Conservation (phyloP, 2,113 vertebrate species). For the Lethenteron camtschaticum region DNA sequence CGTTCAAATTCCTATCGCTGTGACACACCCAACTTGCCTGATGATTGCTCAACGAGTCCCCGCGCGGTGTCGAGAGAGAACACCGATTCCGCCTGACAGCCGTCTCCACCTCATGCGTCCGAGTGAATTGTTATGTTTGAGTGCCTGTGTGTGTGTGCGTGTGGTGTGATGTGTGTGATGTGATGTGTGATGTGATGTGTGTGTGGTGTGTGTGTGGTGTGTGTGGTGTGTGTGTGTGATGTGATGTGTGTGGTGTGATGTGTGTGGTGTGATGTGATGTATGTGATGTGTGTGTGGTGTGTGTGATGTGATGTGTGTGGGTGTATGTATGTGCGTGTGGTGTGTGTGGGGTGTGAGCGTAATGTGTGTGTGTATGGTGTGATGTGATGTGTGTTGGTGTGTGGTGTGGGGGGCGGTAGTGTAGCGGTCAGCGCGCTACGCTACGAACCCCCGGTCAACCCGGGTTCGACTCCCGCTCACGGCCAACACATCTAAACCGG, state of each 20-base stretch:
- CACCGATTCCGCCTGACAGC: neutral
- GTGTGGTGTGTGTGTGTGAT: too few relatives aligned
- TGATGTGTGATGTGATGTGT: conserved; percentile 6
- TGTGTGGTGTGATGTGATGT: conserved; percentile 1
- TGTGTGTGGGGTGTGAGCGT: neutral
- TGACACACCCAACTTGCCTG: too few relatives aligned
- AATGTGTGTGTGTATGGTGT: too few relatives aligned
- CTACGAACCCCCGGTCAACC: neutral
- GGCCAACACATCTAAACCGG: too few relatives aligned
- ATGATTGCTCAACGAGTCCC: neutral
- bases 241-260: neutral
- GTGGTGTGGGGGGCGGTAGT: neutral
- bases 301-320: too few relatives aligned
- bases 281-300: neutral
- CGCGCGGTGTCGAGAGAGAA: neutral
- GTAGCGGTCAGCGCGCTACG: neutral
- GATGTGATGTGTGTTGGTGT: neutral
- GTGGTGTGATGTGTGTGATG: too few relatives aligned
- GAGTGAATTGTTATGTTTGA: neutral
- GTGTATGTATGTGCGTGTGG: neutral
- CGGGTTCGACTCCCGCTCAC: too few relatives aligned
- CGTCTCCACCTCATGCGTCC: neutral
- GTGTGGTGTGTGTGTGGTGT: too few relatives aligned
- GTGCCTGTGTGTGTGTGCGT: conserved; percentile 7
- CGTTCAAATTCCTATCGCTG: too few relatives aligned